These are phyloP conservation scores for Aquatica leii DNA, from an alignment of 2,888 invertebrate species.

Conservation along the genomic window DNA sequence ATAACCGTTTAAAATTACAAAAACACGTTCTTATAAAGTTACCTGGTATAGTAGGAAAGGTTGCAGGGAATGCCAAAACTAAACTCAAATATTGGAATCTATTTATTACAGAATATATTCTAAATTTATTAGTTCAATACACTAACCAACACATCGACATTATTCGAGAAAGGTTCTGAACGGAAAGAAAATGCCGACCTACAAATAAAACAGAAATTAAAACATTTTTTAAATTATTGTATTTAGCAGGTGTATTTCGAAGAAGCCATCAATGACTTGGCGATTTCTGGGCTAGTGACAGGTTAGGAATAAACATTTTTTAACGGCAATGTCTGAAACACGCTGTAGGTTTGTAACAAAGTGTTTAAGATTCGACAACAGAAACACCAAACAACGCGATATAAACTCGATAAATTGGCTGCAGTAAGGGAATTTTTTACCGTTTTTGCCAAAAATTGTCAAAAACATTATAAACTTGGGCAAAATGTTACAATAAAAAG, in stretches of 20 bases:
- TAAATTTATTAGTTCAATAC: neutral
- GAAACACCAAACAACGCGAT: neutral
- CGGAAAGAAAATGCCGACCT: neutral
- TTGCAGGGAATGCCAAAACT: neutral
- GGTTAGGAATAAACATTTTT: too few relatives aligned
- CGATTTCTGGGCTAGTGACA: neutral
- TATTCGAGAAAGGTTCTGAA: neutral
- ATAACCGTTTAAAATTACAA: neutral
- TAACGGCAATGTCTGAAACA: too few relatives aligned
- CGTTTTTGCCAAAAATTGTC: too few relatives aligned
- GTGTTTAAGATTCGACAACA: neutral
- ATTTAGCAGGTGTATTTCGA: too few relatives aligned
- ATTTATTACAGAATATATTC: neutral
- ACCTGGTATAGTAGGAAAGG: too few relatives aligned
- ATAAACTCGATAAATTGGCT: too few relatives aligned
- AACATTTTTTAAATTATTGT: too few relatives aligned
- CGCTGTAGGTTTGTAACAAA: neutral
- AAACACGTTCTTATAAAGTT: neutral
- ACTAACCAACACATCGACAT: neutral
- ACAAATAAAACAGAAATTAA: too few relatives aligned
- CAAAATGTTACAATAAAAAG: neutral
- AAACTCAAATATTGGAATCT: neutral
- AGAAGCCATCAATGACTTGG: neutral
- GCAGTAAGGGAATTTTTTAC: neutral
- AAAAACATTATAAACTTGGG: neutral